These are phyloP conservation scores for Drosophila peninsularis DNA, from an alignment of 2,888 invertebrate genomes.

Conservation along the genomic window DNA sequence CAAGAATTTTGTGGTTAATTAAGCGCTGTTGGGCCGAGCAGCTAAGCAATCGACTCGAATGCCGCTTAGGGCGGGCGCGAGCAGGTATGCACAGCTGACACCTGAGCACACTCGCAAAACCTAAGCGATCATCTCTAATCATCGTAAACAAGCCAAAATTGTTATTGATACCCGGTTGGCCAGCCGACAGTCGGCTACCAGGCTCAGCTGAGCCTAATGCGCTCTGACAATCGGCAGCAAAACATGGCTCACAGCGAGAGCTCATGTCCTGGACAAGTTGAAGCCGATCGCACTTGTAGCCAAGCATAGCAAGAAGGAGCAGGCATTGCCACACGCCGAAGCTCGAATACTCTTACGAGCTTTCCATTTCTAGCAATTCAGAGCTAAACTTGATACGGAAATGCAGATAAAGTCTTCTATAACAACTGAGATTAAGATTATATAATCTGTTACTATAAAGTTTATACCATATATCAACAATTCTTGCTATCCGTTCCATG, in stretches of 20 bases:
- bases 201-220: constrained; percentile 60
- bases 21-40: background rate
- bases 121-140: constrained; percentile 51
- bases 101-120: constrained; percentile 66
- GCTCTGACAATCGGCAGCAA: constrained; percentile 78
- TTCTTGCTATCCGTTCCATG: background rate
- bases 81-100: constrained; percentile 70
- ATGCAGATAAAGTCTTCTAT: too few species aligned
- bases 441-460: too few species aligned
- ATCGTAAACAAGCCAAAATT: constrained; percentile 50
- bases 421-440: too few species aligned
- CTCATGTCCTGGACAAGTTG: constrained; percentile 68
- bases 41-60: background rate
- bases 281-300: constrained; percentile 57
- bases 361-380: background rate
- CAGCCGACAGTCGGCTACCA: constrained; percentile 19
- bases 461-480: background rate
- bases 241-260: constrained; percentile 48
- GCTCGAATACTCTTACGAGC: background rate
- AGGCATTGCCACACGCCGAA: background rate
- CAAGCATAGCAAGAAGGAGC: background rate
- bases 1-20: constrained; percentile 45
- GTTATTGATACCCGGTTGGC: constrained; percentile 63
- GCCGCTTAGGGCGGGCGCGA: background rate
- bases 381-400: background rate